Base-by-base conservation (phyloP, 1,140 invertebrate genomes). In the Heterodera schachtii region DNA sequence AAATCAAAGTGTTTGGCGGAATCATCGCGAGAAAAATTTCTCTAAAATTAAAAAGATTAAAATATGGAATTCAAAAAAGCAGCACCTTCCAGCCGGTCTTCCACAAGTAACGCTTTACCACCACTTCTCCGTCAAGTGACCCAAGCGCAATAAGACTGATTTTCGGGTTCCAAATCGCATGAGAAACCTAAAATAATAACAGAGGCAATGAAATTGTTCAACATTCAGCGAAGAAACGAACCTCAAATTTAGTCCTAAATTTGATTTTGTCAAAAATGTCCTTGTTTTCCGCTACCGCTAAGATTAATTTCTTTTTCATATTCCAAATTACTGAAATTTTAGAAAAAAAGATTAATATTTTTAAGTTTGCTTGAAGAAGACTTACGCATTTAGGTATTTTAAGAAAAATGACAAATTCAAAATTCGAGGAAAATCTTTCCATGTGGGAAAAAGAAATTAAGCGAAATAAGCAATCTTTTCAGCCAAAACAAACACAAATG, bases 71-170 rank as follows among this genome's bases (percentile, higher is more conserved):
- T 6, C 6, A 3, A n/a, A 52, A 52, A 74, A 46, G 5, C 11
- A 47, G 5, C 16, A 82, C 81, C 69, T 82, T 82, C 81, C 81
- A 82, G 4, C 81, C 81, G 43, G 81, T 82, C 49, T 82, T 82
- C 81, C 81, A 82, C 8, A 57, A 44, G 43, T 44, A 82, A 16
- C 81, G 70, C 73, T 82, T 82, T 11, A 82, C 80, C 19, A 82
- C 8, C 43, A 82, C 44, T 31, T 82, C 78, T 9, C 81, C 81
- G 7, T 78, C 46, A 57, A 43, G 66, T 5, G 81, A 82, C 1
- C 49, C 81, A n/a, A 82, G 44, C 31, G 78, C 81, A 3, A 82
- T 49, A 16, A 82, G 78, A 73, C 78, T 69, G 41, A 82, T 82
- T 16, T 46, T 79, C 13, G 81, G 81, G 57, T 82, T 82, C 79